Evolutionary conservation across 2,888 invertebrate species (phyloP).

Genomic region (Hypomecis atomaria): DNA sequence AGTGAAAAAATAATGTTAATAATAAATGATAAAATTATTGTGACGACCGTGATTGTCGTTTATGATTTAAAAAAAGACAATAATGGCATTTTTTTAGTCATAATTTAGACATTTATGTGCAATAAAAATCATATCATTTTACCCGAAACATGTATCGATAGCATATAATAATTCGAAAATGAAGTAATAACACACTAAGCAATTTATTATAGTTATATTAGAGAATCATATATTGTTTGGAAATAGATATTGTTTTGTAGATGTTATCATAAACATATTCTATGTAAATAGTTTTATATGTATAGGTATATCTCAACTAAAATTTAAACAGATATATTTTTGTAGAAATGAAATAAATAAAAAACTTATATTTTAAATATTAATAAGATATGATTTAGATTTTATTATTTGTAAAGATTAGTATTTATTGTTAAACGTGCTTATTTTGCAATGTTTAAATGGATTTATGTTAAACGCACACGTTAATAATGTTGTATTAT

Average conservation of each 20-base stretch:
- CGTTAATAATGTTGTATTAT: background rate
- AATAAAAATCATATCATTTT: constrained; percentile 43
- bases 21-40: background rate
- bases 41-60: background rate
- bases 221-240: background rate
- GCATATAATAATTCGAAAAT: background rate
- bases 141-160: background rate
- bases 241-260: constrained; percentile 3
- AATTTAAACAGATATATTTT: constrained; percentile 21
- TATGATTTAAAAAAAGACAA: constrained; percentile 21
- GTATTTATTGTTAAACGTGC: background rate
- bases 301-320: constrained; percentile 1
- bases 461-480: constrained; percentile 24
- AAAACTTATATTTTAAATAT: background rate
- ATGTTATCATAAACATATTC: constrained; percentile 1
- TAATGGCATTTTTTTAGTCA: constrained; percentile 27
- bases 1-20: too few relatives aligned
- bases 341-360: constrained; percentile 16
- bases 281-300: constrained; percentile 1
- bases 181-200: constrained; percentile 15
- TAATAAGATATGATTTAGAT: background rate
- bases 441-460: background rate
- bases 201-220: constrained; percentile 9
- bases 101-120: constrained; percentile 26
- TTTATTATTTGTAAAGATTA: background rate